Percentiles rank a stretch among this genome's conserved stretches.
phyloP scores from a whole-genome alignment of 2,797 vertebrate genomes.

The Crenuchus spilurus region DNA sequence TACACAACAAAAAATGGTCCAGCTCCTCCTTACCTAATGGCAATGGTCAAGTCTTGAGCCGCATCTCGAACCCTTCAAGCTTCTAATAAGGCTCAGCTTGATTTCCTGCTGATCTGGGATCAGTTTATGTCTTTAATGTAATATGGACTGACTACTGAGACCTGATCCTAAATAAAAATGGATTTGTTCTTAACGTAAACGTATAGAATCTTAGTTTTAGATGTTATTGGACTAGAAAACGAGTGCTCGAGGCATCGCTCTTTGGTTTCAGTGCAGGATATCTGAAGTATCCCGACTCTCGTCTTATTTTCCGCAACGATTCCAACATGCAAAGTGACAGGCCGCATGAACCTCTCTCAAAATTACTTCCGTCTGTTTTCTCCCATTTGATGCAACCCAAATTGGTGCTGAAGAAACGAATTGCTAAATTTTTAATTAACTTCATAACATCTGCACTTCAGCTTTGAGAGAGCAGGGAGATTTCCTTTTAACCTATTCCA shows the following conservation, averaged over 20 bases:
- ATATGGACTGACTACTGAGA: too few species aligned
- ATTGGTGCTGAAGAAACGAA: slow-evolving; percentile 84
- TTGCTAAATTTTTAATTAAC: slow-evolving; percentile 89
- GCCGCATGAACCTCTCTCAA: slow-evolving; percentile 66
- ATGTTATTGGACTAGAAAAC: too few species aligned
- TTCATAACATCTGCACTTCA: slow-evolving; percentile 88
- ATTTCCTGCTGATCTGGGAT: too few species aligned
- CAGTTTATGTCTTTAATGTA: too few species aligned
- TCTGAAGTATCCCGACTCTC: neutral
- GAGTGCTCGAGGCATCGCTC: neutral
- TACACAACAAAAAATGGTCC: too few species aligned
- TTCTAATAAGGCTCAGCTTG: too few species aligned
- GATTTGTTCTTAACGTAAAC: too few species aligned
- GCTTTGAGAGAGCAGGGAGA: slow-evolving; percentile 81
- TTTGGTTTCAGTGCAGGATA: neutral
- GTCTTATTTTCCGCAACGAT: slow-evolving; percentile 32
- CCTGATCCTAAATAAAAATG: too few species aligned
- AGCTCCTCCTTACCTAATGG: too few species aligned
- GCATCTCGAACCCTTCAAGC: too few species aligned
- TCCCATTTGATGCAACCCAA: slow-evolving; percentile 83
- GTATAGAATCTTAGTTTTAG: too few species aligned
- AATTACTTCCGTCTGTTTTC: slow-evolving; percentile 77
- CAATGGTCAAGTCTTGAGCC: too few species aligned
- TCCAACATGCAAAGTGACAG: slow-evolving; percentile 67
- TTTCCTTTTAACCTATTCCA: slow-evolving; percentile 89